Base-by-base conservation (phyloP, 2,888 invertebrate species). In the Phoronis australis region DNA sequence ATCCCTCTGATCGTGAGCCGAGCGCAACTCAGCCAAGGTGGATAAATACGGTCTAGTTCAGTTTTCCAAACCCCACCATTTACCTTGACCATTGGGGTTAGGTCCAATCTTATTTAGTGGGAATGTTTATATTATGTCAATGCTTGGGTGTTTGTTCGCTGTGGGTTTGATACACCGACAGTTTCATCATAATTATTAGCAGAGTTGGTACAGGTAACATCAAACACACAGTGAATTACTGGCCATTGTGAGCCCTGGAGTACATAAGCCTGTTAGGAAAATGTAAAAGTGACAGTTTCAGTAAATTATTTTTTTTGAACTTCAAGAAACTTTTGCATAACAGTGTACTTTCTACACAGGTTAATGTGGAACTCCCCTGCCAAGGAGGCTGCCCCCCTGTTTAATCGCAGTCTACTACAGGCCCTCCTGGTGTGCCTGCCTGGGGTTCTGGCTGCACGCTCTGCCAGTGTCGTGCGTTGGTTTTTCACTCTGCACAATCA, bases 391-490 rank as follows among this genome's bases (percentile, higher is more conserved):
- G 68, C 71, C 2, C 66, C 70, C 18, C 52, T 60, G 9, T 75
- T 75, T 60, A 72, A 64, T 52, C 63, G 56, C 38, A 51, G 55
- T 39, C 80, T 92, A 21, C 81, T 87, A 40, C 81, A 82, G 47
- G 84, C 85, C 47, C 80, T 92, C 52, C 80, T 85, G 39, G 81
- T 81, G 6, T 82, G 86, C 54, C 79, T 92, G 44, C 86, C 87
- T 1, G 82, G 84, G 55, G 79, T 90, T 45, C 84, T 85, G 0
- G 82, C 84, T 45, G 83, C 88, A 45, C 82, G 83, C 62, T 89
- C 89, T 47, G 86, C 90, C 1, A 91, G 91, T 24, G 88, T 90
- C 24, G 80, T 93, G 45, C 85, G 88, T 56, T 93, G 92, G 92
- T 83, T 88, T 68, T 80, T 81, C 62, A 71, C 78, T 72, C 82